phyloP scores from a whole-genome alignment of 1,140 invertebrate genomes.

The Drosophila varians region DNA sequence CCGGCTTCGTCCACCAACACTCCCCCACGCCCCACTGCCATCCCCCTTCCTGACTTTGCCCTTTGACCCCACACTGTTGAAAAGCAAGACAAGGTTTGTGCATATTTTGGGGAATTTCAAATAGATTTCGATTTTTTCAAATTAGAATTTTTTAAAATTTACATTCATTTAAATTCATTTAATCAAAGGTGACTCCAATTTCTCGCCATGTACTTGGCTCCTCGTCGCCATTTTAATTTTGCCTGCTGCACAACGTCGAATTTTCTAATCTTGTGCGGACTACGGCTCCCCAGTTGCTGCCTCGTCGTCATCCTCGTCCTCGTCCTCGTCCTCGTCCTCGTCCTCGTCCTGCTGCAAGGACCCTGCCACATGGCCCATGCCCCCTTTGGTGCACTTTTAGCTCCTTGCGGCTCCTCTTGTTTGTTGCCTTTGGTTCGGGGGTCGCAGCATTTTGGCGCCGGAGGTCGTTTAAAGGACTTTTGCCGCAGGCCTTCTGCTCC shows the following conservation, averaged over 20 bases:
- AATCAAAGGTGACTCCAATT: background rate
- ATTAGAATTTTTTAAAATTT: no score
- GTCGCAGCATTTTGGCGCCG: slow-evolving; percentile 79
- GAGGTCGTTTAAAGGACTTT: slow-evolving; percentile 81
- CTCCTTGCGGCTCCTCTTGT: slow-evolving; percentile 26
- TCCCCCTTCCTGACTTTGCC: background rate
- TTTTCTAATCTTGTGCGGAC: slow-evolving; percentile 82
- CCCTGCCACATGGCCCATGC: background rate
- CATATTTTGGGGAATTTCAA: no score
- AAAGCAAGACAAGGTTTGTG: no score
- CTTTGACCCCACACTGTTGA: background rate
- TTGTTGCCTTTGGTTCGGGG: slow-evolving; percentile 56
- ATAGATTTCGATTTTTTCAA: no score
- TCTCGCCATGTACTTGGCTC: slow-evolving; percentile 2
- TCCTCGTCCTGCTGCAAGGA: slow-evolving; percentile 5
- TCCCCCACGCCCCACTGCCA: background rate
- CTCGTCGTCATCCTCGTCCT: no score
- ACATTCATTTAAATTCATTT: background rate
- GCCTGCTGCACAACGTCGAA: slow-evolving; percentile 81
- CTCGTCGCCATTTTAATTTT: slow-evolving; percentile 76
- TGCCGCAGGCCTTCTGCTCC: slow-evolving; percentile 67
- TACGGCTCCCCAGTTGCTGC: slow-evolving; percentile 78
- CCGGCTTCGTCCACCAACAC: slow-evolving; percentile 22
- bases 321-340: no score
- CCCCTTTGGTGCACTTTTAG: background rate